Percentiles rank a stretch among this genome's conserved stretches.
These are phyloP conservation scores for Meganola albula DNA, from an alignment of 2,888 invertebrate species.

Conservation along the genomic window DNA sequence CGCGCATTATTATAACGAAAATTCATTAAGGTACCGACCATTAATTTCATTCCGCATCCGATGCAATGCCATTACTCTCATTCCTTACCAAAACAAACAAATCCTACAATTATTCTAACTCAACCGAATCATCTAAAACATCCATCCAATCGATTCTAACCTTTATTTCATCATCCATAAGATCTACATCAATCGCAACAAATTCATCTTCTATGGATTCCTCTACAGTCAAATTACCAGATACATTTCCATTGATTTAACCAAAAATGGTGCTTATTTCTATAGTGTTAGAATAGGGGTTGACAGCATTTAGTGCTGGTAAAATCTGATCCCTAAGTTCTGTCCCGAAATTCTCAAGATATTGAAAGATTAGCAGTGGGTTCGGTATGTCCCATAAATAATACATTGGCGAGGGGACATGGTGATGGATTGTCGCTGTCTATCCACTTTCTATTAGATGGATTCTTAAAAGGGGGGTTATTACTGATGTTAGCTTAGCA, in stretches of 20 bases:
- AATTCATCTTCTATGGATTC: conserved; percentile 39
- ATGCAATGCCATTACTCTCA: conserved; percentile 65
- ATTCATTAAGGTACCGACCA: conserved; percentile 68
- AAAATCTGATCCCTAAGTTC: conserved; percentile 45
- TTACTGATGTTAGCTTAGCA: conserved; percentile 66
- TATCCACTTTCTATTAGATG: conserved; percentile 74
- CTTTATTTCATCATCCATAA: conserved; percentile 29
- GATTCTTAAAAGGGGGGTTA: conserved; percentile 74
- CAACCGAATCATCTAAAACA: conserved; percentile 29
- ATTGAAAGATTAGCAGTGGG: conserved; percentile 76
- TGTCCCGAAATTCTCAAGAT: conserved; percentile 72
- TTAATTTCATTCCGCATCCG: conserved; percentile 61
- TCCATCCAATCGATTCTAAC: conserved; percentile 25
- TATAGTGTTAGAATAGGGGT: conserved; percentile 28
- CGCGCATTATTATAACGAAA: conserved; percentile 62
- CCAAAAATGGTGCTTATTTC: conserved; percentile 39
- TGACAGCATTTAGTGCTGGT: conserved; percentile 19
- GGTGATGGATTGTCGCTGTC: conserved; percentile 72
- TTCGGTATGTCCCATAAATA: conserved; percentile 73
- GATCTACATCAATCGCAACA: conserved; percentile 30
- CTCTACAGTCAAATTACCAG: conserved; percentile 39
- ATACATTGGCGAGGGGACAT: conserved; percentile 67
- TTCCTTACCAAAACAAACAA: conserved; percentile 72
- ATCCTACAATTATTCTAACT: conserved; percentile 69
- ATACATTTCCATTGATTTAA: conserved; percentile 23